Evolutionary conservation across 2,797 vertebrate genomes (phyloP), one percentile per base, ranked within the genome.

Genomic region (Phalloptychus januarius): DNA sequence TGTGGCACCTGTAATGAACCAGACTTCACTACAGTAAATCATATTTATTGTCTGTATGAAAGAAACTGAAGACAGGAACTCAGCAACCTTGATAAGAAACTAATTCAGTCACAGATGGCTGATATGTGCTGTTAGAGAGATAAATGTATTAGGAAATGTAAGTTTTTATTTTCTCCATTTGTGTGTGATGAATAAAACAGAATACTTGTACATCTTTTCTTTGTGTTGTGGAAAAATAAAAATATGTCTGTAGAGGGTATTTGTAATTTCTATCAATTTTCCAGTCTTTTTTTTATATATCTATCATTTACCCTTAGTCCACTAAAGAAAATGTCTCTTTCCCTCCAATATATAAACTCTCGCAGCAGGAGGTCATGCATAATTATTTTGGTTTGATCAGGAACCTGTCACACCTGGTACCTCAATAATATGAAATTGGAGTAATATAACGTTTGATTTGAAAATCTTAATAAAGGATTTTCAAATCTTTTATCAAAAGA

Each of bases 41-140:
- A 79, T 7, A 75, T 87, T 91, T 88, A 89, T 85, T 83, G 71
- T 85, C 46, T 69, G 31, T 78, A 67, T 77, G 77, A 16, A 11
- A n/a, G 83, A 85, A 89, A 82, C 72, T 81, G n/a, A 44, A 38
- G 20, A 33, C 67, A 46, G 44, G 20, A 52, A 52, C 13, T 0
- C 18, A 38, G 12, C 70, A 48, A 46, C 65, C 73, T 78, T 71
- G 36, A 54, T 33, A 2, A 31, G n/a, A 46, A 45, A 46, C 70
- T 36, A 58, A 15, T 5, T 72, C 31, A 71, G 46, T 1, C 11
- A n/a, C 28, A 28, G 10, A 12, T 15, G 46, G 16, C 28, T 16
- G 11, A 7, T 65, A 25, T 46, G 23, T 76, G 42, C 31, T 52
- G n/a, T n/a, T 71, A 10, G 1, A 50, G 23, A 44, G 33, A 20